Percentiles rank a stretch among this genome's conserved stretches.
phyloP scores from a whole-genome alignment of 1,140 invertebrate species.

The Palaemon carinicauda region DNA sequence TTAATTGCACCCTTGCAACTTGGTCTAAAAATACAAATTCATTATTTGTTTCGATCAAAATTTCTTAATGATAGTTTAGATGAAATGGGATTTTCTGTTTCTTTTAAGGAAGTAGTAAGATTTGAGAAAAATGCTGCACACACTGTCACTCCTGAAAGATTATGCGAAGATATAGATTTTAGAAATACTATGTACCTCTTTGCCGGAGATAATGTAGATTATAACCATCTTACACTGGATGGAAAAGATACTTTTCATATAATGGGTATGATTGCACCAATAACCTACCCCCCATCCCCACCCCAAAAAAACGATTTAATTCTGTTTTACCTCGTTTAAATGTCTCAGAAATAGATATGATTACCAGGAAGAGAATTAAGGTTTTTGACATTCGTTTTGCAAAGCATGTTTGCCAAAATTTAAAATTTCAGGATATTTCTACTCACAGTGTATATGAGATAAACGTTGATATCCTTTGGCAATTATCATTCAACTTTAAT shows the following conservation, averaged over 20 bases:
- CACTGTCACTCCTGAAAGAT: neutral
- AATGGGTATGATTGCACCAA: slow-evolving; percentile 61
- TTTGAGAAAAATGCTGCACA: slow-evolving; percentile 59
- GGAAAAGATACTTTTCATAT: slow-evolving; percentile 62
- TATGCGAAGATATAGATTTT: neutral
- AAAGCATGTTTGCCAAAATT: neutral
- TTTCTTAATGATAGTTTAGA: slow-evolving; percentile 42
- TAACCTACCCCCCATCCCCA: too few species aligned
- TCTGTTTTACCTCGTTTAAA: neutral
- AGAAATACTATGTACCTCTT: slow-evolving; percentile 58
- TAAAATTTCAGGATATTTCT: slow-evolving; percentile 1
- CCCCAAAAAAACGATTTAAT: slow-evolving; percentile 39
- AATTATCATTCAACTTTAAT: slow-evolving; percentile 19
- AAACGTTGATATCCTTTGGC: slow-evolving; percentile 11
- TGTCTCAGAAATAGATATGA: neutral
- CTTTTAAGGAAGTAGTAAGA: slow-evolving; percentile 55
- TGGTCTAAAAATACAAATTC: slow-evolving; percentile 20
- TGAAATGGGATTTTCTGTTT: slow-evolving; percentile 55
- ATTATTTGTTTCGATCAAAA: slow-evolving; percentile 37
- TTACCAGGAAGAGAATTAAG: neutral
- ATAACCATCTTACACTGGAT: slow-evolving; percentile 60
- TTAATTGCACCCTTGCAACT: slow-evolving; percentile 45
- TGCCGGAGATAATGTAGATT: slow-evolving; percentile 59
- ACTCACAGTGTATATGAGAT: neutral
- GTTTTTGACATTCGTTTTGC: slow-evolving; percentile 14